Evolutionary conservation across 1,140 invertebrate genomes (phyloP).

Genomic region (Delia radicum): DNA sequence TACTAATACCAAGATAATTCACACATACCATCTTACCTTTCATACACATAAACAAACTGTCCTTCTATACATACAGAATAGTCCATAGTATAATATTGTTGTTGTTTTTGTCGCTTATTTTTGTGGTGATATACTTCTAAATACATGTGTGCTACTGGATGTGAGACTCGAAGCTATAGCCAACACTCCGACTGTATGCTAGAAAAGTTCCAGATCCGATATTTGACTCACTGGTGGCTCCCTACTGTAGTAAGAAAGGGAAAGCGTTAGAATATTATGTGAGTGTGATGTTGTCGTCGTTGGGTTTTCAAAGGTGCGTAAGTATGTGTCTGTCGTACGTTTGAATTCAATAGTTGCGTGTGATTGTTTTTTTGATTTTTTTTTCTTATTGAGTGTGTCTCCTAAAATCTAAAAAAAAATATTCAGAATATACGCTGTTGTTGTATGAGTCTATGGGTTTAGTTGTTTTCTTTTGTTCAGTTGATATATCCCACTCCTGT

Average conservation of each 20-base stretch:
- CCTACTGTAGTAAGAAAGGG: conserved; percentile 28
- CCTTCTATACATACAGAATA: no score
- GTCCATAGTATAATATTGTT: no score
- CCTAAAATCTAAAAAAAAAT: not conserved
- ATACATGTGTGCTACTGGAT: not conserved
- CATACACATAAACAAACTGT: not conserved
- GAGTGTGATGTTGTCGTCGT: not conserved
- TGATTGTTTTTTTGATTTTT: not conserved
- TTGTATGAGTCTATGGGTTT: not conserved
- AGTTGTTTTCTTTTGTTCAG: no score
- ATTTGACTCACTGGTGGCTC: conserved; percentile 1
- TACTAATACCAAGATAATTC: not conserved
- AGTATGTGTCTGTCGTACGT: conserved; percentile 5
- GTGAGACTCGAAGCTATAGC: not conserved
- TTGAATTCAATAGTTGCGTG: not conserved
- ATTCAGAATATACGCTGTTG: not conserved
- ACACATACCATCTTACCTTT: no score
- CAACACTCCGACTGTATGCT: not conserved
- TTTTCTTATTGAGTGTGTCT: not conserved
- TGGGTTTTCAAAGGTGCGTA: not conserved
- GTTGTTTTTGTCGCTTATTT: not conserved
- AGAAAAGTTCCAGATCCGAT: not conserved
- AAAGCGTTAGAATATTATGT: conserved; percentile 23
- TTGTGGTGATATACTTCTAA: conserved; percentile 12
- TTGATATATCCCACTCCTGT: no score